A percentile compares a stretch with the other conserved stretches of the same genome.
phyloP scores from a whole-genome alignment of 2,888 invertebrate species.

The Erannis defoliaria region DNA sequence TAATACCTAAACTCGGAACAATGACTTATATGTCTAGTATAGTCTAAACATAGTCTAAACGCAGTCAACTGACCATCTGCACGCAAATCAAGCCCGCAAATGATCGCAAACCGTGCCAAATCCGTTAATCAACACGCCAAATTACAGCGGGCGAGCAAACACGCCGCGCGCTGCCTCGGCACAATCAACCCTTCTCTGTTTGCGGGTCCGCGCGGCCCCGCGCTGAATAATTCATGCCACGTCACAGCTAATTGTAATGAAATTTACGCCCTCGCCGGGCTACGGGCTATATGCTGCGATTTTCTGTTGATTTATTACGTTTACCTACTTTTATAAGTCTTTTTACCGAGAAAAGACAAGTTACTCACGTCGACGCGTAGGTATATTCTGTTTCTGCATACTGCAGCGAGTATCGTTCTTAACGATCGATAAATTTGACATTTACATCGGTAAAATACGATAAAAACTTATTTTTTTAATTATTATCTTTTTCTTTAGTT shows the following conservation, averaged over 20 bases:
- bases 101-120: constrained; percentile 43
- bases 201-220: constrained; percentile 65
- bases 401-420: too few species aligned
- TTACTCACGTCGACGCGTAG: too few species aligned
- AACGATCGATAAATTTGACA: too few species aligned
- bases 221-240: constrained; percentile 80
- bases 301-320: constrained; percentile 10
- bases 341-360: neutral
- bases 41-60: constrained; percentile 21
- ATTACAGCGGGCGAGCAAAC: constrained; percentile 72
- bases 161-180: constrained; percentile 44
- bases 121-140: constrained; percentile 68
- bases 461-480: too few species aligned
- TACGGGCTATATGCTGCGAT: constrained; percentile 39
- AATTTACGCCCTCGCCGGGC: constrained; percentile 73
- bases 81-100: constrained; percentile 42
- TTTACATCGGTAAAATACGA: too few species aligned
- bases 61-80: constrained; percentile 2
- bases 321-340: neutral
- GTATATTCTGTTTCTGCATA: too few species aligned
- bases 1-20: too few species aligned
- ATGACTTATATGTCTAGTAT: too few species aligned
- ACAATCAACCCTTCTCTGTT: constrained; percentile 82
- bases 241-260: constrained; percentile 85
- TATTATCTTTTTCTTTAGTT: too few species aligned